phyloP scores from a whole-genome alignment of 92 coral and sea anemone species.

The Porites lobata region DNA sequence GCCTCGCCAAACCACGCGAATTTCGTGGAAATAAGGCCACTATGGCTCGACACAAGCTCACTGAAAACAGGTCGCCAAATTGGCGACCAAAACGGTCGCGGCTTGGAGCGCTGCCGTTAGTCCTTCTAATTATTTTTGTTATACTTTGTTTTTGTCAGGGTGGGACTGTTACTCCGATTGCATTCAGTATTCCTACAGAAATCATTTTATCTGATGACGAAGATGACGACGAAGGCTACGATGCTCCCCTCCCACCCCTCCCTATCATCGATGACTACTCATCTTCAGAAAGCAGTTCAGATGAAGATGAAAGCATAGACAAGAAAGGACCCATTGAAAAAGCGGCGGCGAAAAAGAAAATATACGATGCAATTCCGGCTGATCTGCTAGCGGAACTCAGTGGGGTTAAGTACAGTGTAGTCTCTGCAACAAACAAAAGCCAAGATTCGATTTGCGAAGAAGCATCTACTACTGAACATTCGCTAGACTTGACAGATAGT shows the following conservation, averaged over 20 bases:
- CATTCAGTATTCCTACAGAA: constrained; percentile 65
- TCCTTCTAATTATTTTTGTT: neutral
- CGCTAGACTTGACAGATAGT: constrained; percentile 60
- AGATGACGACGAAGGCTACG: constrained; percentile 67
- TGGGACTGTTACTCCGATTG: neutral
- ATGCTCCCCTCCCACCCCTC: constrained; percentile 95
- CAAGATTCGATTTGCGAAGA: constrained; percentile 69
- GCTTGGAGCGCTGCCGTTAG: too few species aligned
- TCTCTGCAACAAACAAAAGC: constrained; percentile 27
- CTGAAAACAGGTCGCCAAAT: too few species aligned
- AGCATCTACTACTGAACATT: constrained; percentile 32
- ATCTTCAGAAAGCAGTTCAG: constrained; percentile 90
- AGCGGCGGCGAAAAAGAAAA: constrained; percentile 46
- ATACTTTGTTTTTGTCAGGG: neutral
- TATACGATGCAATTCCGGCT: constrained; percentile 47
- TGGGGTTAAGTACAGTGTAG: constrained; percentile 17
- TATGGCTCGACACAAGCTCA: too few species aligned
- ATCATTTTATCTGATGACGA: constrained; percentile 19
- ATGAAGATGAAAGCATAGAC: constrained; percentile 74
- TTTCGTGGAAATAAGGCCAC: too few species aligned
- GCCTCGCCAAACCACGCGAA: too few species aligned
- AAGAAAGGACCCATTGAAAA: constrained; percentile 11
- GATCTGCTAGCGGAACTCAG: constrained; percentile 48
- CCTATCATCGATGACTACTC: constrained; percentile 75
- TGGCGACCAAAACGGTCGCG: too few species aligned